Evolutionary conservation across 2,888 invertebrate genomes (phyloP), one percentile per base, ranked within the genome.

Genomic region (Microdon myrmicae): DNA sequence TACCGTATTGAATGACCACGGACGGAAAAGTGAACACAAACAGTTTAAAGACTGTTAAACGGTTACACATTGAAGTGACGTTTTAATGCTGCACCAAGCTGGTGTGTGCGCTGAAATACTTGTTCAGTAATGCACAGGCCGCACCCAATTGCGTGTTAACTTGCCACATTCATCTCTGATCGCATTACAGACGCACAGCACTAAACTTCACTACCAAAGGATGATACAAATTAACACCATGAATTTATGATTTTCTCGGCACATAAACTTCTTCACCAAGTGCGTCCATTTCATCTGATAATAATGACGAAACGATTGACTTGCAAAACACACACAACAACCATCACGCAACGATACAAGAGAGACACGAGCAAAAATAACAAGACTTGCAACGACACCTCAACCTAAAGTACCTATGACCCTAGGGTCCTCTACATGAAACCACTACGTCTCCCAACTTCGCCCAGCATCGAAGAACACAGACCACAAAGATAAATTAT

Each of bases 401-500:
- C 58, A 51, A 47, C 51, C 58, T 49, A 41, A 58, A 51, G 37
- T 58, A 58, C 64, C 64, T 64, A 64, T 64, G 64, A 64, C 64
- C 64, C 58, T 64, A 64, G 64, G 64, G 64, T 64, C 58, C 51
- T 47, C 43, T 29, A 31, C 16, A 47, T 59, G 47, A 23, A 32
- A 29, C 31, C 16, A 32, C n/a, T 44, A 28, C 9, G 16, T 14
- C 41, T 29, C 13, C 5, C 29, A 6, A 14, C 8, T 8, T 6
- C 13, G 2, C 25, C 5, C 16, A 7, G 28, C 10, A 5, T 14
- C 19, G 9, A 53, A 12, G 41, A 4, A 25, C 43, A 43, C 39
- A 41, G 32, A 35, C 32, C 34, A 39, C 39, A 39, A 47, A 64
- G 64, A 64, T 64, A 64, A 58, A 64, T 76, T 75, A 78, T 77